phyloP scores from a whole-genome alignment of 2,888 invertebrate genomes.

The Leptinotarsa tumamoca region DNA sequence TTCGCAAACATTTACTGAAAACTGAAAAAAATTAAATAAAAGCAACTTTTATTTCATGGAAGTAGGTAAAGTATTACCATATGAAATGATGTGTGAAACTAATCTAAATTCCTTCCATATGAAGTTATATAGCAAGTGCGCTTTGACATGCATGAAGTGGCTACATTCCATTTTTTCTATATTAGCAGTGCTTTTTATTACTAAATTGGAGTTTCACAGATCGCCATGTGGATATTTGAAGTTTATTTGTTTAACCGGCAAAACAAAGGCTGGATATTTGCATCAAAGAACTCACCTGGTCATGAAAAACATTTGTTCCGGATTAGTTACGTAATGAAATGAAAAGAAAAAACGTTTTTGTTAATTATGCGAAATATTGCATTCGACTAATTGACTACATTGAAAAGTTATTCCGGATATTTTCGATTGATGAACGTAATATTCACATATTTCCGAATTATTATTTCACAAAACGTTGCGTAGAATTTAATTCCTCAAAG shows the following conservation, averaged over 20 bases:
- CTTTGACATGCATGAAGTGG: no score
- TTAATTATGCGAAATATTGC: background rate
- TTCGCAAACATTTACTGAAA: no score
- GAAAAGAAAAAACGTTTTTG: background rate
- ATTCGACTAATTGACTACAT: background rate
- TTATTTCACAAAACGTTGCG: background rate
- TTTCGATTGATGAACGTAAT: background rate
- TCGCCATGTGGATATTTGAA: no score
- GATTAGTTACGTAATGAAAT: background rate
- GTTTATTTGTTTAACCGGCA: background rate
- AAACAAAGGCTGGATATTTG: background rate
- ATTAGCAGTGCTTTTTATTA: no score
- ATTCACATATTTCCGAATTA: slow-evolving; percentile 5
- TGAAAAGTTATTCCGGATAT: slow-evolving; percentile 6
- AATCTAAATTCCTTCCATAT: no score
- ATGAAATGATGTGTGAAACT: no score
- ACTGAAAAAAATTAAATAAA: no score
- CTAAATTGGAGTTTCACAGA: no score
- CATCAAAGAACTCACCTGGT: background rate
- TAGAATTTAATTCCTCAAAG: slow-evolving; percentile 2
- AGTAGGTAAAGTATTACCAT: no score
- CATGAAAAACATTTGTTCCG: background rate
- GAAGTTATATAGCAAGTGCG: no score
- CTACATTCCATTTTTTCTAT: no score
- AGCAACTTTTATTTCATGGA: no score